These are phyloP conservation scores for Trichopoda pennipes DNA, from an alignment of 2,888 invertebrate genomes.

Conservation along the genomic window DNA sequence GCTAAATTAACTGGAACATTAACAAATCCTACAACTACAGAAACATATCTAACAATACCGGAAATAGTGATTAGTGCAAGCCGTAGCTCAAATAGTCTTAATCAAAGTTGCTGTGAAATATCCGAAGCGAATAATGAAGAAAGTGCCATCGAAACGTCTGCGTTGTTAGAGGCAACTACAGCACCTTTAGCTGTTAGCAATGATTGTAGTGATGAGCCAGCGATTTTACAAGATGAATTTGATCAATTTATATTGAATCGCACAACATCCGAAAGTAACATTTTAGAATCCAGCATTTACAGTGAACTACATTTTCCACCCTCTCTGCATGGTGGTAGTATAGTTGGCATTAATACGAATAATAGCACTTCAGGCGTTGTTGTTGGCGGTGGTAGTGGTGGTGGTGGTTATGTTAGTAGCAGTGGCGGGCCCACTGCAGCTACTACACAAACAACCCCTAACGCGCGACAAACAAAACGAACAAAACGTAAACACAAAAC, in stretches of 20 bases:
- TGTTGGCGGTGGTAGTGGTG: constrained; percentile 33
- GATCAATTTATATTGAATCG: constrained; percentile 77
- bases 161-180: constrained; percentile 70
- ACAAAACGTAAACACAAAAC: constrained; percentile 76
- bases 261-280: constrained; percentile 77
- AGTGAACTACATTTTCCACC: constrained; percentile 75
- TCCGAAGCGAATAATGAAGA: constrained; percentile 69
- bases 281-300: constrained; percentile 78
- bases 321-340: constrained; percentile 59
- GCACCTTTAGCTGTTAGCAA: constrained; percentile 15
- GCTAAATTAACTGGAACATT: constrained; percentile 61
- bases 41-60: constrained; percentile 72
- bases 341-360: constrained; percentile 37
- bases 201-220: constrained; percentile 47
- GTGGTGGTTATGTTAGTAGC: constrained; percentile 21
- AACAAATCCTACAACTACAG: constrained; percentile 39
- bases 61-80: constrained; percentile 76
- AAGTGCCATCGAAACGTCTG: constrained; percentile 72
- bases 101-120: constrained; percentile 71
- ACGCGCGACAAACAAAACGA: constrained; percentile 75
- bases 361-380: constrained; percentile 21
- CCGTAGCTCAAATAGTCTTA: constrained; percentile 73
- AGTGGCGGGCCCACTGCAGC: constrained; percentile 66
- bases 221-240: constrained; percentile 71
- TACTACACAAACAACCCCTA: constrained; percentile 52